Evolutionary conservation across 1,140 invertebrate species (phyloP).

Genomic region (Dolichoris vasculosae): DNA sequence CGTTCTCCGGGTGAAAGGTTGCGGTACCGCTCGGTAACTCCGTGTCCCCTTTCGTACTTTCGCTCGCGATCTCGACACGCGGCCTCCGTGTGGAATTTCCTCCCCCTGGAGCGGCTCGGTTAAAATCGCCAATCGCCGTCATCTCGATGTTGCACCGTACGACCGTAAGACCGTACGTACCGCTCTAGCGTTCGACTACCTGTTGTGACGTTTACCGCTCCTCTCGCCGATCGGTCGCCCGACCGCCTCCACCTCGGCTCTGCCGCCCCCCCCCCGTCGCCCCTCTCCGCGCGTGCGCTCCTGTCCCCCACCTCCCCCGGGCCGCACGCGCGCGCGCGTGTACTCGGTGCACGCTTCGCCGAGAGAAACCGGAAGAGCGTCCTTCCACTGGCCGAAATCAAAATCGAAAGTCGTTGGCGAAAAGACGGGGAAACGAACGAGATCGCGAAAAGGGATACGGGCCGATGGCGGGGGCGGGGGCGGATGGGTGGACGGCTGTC

Average conservation of each 20-base stretch:
- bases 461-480: not conserved
- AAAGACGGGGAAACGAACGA: not conserved
- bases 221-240: not conserved
- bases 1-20: no score
- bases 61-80: no score
- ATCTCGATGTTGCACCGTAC: not conserved
- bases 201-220: constrained; percentile 35
- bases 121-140: not conserved
- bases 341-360: not conserved
- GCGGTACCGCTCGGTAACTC: no score
- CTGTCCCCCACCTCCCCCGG: not conserved
- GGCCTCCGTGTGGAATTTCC: no score
- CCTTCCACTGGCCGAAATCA: constrained; percentile 2
- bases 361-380: not conserved
- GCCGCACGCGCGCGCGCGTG: not conserved
- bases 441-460: constrained; percentile 11
- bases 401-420: constrained; percentile 11
- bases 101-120: no score
- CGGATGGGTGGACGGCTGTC: not conserved
- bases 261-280: not conserved
- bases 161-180: not conserved
- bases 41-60: no score
- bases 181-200: constrained; percentile 42
- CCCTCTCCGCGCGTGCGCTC: not conserved
- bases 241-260: not conserved